These are phyloP conservation scores for Tryphoninae sp. DNA, from an alignment of 2,888 invertebrate genomes.

Conservation along the genomic window DNA sequence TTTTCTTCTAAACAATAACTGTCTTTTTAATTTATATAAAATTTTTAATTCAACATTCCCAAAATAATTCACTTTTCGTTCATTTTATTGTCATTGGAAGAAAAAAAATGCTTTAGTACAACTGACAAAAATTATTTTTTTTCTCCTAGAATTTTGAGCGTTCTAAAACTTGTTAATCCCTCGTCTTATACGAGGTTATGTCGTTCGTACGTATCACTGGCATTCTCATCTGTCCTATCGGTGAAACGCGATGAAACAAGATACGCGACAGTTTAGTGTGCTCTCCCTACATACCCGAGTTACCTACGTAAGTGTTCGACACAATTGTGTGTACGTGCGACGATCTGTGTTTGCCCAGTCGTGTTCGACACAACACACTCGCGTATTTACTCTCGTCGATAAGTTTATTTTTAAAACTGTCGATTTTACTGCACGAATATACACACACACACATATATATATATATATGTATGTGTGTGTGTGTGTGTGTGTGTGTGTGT, in stretches of 20 bases:
- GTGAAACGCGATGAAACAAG: slow-evolving; percentile 44
- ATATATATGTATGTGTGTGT: too few relatives aligned
- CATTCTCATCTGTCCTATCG: slow-evolving; percentile 8
- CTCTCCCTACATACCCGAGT: slow-evolving; percentile 16
- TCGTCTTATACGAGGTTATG: slow-evolving; percentile 1
- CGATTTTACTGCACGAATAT: slow-evolving; percentile 12
- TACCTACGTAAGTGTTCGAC: slow-evolving; percentile 37
- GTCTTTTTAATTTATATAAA: too few relatives aligned
- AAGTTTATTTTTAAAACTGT: slow-evolving; percentile 50
- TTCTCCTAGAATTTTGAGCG: too few relatives aligned
- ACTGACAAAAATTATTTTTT: too few relatives aligned
- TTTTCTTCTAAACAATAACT: too few relatives aligned
- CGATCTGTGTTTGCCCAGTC: slow-evolving; percentile 32
- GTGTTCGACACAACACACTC: slow-evolving; percentile 7
- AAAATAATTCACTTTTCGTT: too few relatives aligned
- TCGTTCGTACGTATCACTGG: slow-evolving; percentile 12
- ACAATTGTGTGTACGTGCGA: slow-evolving; percentile 33
- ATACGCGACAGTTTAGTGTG: slow-evolving; percentile 43
- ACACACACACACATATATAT: too few relatives aligned
- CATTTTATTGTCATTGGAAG: too few relatives aligned
- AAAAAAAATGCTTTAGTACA: too few relatives aligned
- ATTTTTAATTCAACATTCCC: too few relatives aligned
- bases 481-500: too few relatives aligned
- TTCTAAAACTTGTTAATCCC: background rate
- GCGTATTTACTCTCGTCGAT: slow-evolving; percentile 43